These are phyloP conservation scores for Amphiura filiformis DNA, from an alignment of 35 echinoderm and acorn worm species.

Conservation along the genomic window DNA sequence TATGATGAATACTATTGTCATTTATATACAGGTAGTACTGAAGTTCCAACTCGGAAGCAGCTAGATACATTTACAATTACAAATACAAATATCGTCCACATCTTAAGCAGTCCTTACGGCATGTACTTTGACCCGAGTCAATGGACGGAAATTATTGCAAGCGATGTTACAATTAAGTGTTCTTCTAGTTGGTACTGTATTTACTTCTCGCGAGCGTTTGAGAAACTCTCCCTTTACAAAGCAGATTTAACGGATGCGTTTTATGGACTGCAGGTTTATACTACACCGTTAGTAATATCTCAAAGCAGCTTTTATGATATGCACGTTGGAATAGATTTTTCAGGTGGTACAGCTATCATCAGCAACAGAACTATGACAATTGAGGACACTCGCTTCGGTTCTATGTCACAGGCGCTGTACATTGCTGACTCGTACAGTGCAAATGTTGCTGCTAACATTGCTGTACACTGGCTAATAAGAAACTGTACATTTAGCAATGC, in stretches of 20 bases:
- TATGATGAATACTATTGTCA: too few species aligned
- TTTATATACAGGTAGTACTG: not conserved
- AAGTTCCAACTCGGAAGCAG: not conserved
- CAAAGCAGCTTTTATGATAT: not conserved
- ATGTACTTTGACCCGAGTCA: not conserved
- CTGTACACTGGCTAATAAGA: not conserved
- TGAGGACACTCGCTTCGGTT: not conserved
- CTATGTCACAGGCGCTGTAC: not conserved
- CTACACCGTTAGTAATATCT: not conserved
- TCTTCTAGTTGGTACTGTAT: not conserved
- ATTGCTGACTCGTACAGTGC: not conserved
- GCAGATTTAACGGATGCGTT: not conserved
- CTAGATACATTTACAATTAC: not conserved
- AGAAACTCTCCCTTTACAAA: not conserved
- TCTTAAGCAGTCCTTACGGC: not conserved
- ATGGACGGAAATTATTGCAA: not conserved
- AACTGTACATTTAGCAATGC: not conserved
- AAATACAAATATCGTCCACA: not conserved
- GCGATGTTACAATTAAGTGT: not conserved
- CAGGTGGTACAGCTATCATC: not conserved
- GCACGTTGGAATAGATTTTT: not conserved
- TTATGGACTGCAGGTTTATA: not conserved
- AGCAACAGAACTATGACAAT: conserved; percentile 7
- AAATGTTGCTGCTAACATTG: not conserved
- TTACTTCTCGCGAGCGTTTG: not conserved